Base-by-base conservation (phyloP, 2,888 invertebrate genomes). In the Ophion ventricosus region DNA sequence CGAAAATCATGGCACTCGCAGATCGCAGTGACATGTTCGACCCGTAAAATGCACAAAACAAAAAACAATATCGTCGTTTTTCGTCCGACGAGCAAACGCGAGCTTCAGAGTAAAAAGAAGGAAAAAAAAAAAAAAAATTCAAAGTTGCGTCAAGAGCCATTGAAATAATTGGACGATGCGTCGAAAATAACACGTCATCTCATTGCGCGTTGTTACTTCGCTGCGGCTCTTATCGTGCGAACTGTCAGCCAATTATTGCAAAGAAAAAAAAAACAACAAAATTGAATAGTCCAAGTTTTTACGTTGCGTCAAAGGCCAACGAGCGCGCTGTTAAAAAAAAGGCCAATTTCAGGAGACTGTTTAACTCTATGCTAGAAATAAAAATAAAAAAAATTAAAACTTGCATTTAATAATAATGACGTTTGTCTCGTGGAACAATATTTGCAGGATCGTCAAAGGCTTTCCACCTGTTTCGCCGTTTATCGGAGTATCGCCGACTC, bases 391-490 rank as follows among this genome's bases (percentile, higher is more conserved):
- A 57, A 49, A 14, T 40, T 69, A 61, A 43, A 43, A 72, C 5
- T n/a, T 4, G 7, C 43, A 54, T 26, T 26, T 0, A 43, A 56
- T 17, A 0, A 20, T 23, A 26, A 49, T 29, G 49, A 75, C 29
- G 64, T 25, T 29, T 17, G 54, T 76, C 20, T 64, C 25, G 25
- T 20, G 25, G 43, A 69, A 17, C 1, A 35, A 63, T 88, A 87
- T 93, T 95, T 87, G n/a, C 95, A 98, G 98, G 94, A 98, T 98
- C 93, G 97, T 98, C 88, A 98, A 98, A 94, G 98, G 98, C 88
- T 98, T 98, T 93, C 98, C 98, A 64, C 99, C 99, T 29, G 98
- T 99, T 2, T 98, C 98, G 64, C 99, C 99, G 7, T 99, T 99
- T 94, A 98, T 99, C 90, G 99, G 99, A 87, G 99, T 99, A 73